phyloP scores from a whole-genome alignment of 2,888 invertebrate genomes.

The Agrenia bidenticulata region DNA sequence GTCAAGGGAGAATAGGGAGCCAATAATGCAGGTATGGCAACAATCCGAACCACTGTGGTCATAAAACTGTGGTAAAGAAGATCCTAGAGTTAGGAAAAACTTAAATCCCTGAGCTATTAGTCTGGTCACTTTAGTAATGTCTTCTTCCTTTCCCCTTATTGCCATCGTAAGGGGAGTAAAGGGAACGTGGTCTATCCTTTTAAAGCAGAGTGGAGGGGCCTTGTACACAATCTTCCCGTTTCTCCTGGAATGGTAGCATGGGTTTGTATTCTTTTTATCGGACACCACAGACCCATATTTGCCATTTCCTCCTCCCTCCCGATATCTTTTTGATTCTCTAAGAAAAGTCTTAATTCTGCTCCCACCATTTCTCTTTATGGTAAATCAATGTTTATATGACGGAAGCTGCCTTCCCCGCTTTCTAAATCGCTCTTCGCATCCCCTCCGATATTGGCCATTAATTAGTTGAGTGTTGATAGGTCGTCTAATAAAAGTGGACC shows the following conservation, averaged over 20 bases:
- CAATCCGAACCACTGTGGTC: constrained; percentile 45
- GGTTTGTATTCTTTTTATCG: constrained; percentile 46
- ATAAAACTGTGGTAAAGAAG: constrained; percentile 44
- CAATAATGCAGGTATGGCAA: constrained; percentile 47
- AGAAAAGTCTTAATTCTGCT: constrained; percentile 39
- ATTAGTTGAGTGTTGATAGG: constrained; percentile 53
- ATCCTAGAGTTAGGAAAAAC: constrained; percentile 34
- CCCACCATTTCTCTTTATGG: constrained; percentile 52
- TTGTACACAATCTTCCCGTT: no score
- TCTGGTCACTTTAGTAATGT: constrained; percentile 53
- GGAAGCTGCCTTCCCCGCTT: constrained; percentile 13
- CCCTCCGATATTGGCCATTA: constrained; percentile 52
- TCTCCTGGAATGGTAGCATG: neutral
- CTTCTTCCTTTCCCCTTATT: constrained; percentile 32
- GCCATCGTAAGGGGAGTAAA: constrained; percentile 18
- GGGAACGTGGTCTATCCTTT: constrained; percentile 12
- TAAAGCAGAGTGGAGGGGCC: neutral
- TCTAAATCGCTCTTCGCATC: constrained; percentile 16
- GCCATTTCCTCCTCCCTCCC: constrained; percentile 36
- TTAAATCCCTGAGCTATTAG: constrained; percentile 54
- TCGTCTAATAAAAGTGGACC: constrained; percentile 49
- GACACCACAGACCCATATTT: constrained; percentile 54
- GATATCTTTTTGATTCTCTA: constrained; percentile 46
- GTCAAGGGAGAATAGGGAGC: constrained; percentile 23
- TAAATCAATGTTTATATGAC: constrained; percentile 53